Conservation (phyloP, 2,113 vertebrate species). For the Periophthalmodon schlosseri region DNA sequence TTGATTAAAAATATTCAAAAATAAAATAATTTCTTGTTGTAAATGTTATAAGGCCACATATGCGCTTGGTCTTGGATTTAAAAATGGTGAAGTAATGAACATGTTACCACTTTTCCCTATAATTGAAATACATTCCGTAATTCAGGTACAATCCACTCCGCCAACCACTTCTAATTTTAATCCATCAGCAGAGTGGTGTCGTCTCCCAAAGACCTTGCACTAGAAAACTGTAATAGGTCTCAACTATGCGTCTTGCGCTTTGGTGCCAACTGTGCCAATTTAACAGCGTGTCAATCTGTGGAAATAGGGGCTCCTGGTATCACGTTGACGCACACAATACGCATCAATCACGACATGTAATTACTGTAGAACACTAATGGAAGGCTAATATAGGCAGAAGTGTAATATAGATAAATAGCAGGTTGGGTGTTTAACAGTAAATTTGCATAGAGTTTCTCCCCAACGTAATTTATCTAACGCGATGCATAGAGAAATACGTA, state of each 20-base stretch:
- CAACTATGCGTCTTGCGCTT: background rate
- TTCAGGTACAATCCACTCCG: background rate
- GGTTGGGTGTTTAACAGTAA: slow-evolving; percentile 8
- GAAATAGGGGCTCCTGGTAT: background rate
- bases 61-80: no score
- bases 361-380: slow-evolving; percentile 15
- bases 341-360: slow-evolving; percentile 9
- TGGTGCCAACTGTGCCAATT: slow-evolving; percentile 10
- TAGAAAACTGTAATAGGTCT: background rate
- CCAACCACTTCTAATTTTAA: background rate
- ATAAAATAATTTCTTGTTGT: no score
- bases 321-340: slow-evolving; percentile 6
- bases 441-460: slow-evolving; percentile 2
- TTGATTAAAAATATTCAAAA: no score
- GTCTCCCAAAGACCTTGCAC: background rate
- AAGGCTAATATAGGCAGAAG: slow-evolving; percentile 11
- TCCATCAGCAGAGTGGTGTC: background rate
- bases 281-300: slow-evolving; percentile 1
- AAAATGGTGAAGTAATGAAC: no score
- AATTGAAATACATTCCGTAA: background rate
- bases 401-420: slow-evolving; percentile 14
- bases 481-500: background rate
- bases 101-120: background rate
- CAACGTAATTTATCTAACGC: background rate
- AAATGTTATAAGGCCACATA: no score